A percentile compares a stretch with the other conserved stretches of the same genome.
Conservation (phyloP, 2,113 vertebrate species). For the Oplegnathus fasciatus region DNA sequence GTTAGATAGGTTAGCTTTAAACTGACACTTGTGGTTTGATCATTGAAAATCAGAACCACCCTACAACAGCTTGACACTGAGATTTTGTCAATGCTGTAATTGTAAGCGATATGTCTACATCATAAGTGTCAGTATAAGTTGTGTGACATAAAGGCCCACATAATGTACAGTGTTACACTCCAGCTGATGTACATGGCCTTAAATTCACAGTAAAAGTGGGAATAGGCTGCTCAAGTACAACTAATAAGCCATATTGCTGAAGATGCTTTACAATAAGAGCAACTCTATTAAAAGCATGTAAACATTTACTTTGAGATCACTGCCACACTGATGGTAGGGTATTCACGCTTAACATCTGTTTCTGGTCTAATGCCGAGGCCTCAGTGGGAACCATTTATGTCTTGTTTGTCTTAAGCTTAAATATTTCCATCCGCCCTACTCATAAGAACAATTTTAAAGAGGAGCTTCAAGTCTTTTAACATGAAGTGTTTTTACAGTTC, state of each 20-base stretch:
- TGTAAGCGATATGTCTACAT: neutral
- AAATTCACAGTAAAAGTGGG: neutral
- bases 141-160: neutral
- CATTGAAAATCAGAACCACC: too few relatives aligned
- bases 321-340: neutral
- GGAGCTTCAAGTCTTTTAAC: neutral
- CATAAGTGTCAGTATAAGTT: neutral
- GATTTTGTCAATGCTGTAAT: neutral
- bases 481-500: constrained; percentile 8
- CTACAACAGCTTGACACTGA: neutral
- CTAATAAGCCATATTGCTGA: neutral
- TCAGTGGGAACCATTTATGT: constrained; percentile 54
- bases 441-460: constrained; percentile 52
- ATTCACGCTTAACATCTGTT: constrained; percentile 47
- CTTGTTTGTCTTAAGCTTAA: constrained; percentile 45
- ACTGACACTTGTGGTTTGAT: neutral
- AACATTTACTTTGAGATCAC: constrained; percentile 35
- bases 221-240: neutral
- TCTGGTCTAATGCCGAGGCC: constrained; percentile 5
- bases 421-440: constrained; percentile 35
- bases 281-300: constrained; percentile 21
- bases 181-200: neutral
- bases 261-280: constrained; percentile 3
- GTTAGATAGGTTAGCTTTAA: neutral
- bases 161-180: too few relatives aligned